Evolutionary conservation across 2,113 vertebrate species (phyloP).

Genomic region (Clarias magur): DNA sequence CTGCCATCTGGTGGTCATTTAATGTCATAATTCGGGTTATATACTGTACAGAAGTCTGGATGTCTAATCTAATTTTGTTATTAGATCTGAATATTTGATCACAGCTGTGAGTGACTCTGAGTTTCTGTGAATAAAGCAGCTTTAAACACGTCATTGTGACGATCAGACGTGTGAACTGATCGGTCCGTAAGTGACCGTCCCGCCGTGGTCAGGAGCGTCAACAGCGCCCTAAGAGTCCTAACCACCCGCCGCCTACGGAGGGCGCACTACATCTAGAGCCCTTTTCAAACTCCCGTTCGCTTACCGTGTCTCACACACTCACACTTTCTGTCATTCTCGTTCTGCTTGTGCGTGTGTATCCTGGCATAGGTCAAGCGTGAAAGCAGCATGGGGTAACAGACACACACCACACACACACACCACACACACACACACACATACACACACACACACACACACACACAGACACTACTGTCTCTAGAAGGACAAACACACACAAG

Average conservation of each 20-base stretch:
- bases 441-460: background rate
- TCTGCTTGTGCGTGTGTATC: background rate
- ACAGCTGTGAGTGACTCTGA: too few species aligned
- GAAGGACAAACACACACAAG: background rate
- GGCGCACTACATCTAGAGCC: background rate
- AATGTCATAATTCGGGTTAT: background rate
- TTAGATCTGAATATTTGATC: too few species aligned
- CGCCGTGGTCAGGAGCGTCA: too few species aligned
- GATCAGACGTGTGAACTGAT: too few species aligned
- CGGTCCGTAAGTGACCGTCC: too few species aligned
- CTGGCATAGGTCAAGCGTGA: background rate
- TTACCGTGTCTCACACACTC: background rate
- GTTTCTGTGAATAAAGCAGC: too few species aligned
- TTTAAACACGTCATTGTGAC: too few species aligned
- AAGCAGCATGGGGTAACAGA: background rate
- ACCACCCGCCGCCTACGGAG: background rate
- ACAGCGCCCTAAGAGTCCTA: too few species aligned
- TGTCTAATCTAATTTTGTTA: too few species aligned
- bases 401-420: background rate
- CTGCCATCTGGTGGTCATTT: constrained; percentile 7
- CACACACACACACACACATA: background rate
- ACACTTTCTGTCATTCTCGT: background rate
- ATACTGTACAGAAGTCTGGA: too few species aligned
- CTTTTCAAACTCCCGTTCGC: background rate
- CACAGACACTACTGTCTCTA: background rate